Conservation (phyloP, 2,888 invertebrate species). For the Eupithecia pulchellata region DNA sequence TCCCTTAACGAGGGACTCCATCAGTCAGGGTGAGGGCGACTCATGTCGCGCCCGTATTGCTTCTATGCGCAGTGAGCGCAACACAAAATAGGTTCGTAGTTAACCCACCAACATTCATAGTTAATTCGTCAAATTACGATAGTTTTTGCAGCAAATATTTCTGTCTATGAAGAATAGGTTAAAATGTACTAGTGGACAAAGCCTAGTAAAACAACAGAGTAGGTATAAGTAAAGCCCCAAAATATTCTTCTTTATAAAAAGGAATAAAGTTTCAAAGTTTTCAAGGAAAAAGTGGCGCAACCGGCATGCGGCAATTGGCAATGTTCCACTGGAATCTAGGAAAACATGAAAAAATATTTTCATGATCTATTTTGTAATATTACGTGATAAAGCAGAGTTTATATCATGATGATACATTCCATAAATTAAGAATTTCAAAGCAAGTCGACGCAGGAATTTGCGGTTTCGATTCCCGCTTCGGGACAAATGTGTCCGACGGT, state of each 20-base stretch:
- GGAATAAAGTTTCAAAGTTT: neutral
- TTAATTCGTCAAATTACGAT: no score
- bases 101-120: no score
- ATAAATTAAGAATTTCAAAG: neutral
- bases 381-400: neutral
- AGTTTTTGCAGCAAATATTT: no score
- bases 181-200: neutral
- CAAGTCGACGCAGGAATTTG: no score
- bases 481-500: no score
- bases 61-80: no score
- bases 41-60: no score
- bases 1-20: no score
- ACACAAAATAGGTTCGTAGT: no score
- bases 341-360: conserved; percentile 16
- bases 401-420: neutral
- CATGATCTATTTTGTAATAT: conserved; percentile 13
- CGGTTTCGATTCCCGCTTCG: no score
- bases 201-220: neutral
- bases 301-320: conserved; percentile 30
- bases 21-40: no score
- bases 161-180: neutral
- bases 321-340: conserved; percentile 22
- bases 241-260: neutral
- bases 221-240: neutral
- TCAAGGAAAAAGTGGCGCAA: conserved; percentile 20